Evolutionary conservation across 1,140 invertebrate genomes (phyloP).

Genomic region (Phocides pigmalion): DNA sequence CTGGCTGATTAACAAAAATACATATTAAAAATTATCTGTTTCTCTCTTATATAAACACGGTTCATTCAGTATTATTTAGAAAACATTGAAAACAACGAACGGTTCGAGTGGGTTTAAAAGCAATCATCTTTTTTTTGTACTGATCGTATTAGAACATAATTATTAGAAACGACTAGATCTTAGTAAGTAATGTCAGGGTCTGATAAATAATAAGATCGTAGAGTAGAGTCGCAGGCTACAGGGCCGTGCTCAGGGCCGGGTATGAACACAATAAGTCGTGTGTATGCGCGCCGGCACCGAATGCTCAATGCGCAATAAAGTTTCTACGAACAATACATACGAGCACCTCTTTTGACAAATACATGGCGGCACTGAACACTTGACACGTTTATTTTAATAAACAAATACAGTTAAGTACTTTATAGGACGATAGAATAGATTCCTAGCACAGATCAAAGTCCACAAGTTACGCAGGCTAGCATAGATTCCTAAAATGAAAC

Average conservation of each 20-base stretch:
- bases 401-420: slow-evolving; percentile 9
- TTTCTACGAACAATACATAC: slow-evolving; percentile 33
- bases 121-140: slow-evolving; percentile 1
- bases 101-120: not conserved
- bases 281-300: slow-evolving; percentile 60
- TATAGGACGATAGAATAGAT: no score
- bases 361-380: not conserved
- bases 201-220: slow-evolving; percentile 2
- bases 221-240: slow-evolving; percentile 10
- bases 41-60: no score
- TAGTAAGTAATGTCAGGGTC: slow-evolving; percentile 24
- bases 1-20: no score
- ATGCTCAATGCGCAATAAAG: slow-evolving; percentile 68
- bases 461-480: no score
- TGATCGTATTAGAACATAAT: slow-evolving; percentile 8
- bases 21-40: no score
- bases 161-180: not conserved
- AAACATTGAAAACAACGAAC: no score
- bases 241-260: slow-evolving; percentile 38
- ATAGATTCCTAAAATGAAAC: no score
- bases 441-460: no score
- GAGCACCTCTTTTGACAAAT: slow-evolving; percentile 26
- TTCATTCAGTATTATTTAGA: no score
- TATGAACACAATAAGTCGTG: slow-evolving; percentile 50
- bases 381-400: slow-evolving; percentile 9